These are phyloP conservation scores for Sclerodermus sp. DNA, from an alignment of 2,888 invertebrate species.

Conservation along the genomic window DNA sequence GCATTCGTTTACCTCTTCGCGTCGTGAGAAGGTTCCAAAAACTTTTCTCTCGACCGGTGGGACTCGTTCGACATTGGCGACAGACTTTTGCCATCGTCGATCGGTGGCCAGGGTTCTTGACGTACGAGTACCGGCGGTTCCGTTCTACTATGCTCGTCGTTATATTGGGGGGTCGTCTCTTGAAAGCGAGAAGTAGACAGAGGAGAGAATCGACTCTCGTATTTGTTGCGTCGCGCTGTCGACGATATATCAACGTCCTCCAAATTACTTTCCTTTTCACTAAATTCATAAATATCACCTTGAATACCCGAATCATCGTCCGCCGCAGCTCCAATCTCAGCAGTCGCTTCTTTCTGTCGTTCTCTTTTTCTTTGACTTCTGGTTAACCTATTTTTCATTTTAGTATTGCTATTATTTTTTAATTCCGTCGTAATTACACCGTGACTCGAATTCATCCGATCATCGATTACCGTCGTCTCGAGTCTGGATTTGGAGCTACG, in stretches of 20 bases:
- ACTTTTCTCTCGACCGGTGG: conserved; percentile 31
- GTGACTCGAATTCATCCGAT: conserved; percentile 4
- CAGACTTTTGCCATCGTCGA: conserved; percentile 12
- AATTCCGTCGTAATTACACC: not conserved
- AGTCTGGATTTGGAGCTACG: conserved; percentile 28
- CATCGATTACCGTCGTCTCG: conserved; percentile 13
- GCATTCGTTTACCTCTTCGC: conserved; percentile 35
- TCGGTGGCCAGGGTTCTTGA: conserved; percentile 42
- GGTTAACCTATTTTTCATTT: conserved; percentile 43
- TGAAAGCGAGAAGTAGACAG: conserved; percentile 27
- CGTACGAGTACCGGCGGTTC: conserved; percentile 42
- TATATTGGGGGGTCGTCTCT: conserved; percentile 25
- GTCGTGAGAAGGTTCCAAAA: conserved; percentile 29
- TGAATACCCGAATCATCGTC: conserved; percentile 56
- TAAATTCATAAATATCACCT: conserved; percentile 63
- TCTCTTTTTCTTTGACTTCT: conserved; percentile 45
- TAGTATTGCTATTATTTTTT: conserved; percentile 20
- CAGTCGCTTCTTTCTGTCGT: conserved; percentile 14
- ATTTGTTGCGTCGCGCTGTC: conserved; percentile 45
- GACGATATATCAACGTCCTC: conserved; percentile 44
- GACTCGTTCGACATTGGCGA: conserved; percentile 15
- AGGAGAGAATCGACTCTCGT: conserved; percentile 30
- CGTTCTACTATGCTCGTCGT: conserved; percentile 35
- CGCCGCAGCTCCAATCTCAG: conserved; percentile 43
- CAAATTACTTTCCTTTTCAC: conserved; percentile 51